Base-by-base conservation (phyloP, 2,888 invertebrate species). In the Caenorhabditis parvicauda region DNA sequence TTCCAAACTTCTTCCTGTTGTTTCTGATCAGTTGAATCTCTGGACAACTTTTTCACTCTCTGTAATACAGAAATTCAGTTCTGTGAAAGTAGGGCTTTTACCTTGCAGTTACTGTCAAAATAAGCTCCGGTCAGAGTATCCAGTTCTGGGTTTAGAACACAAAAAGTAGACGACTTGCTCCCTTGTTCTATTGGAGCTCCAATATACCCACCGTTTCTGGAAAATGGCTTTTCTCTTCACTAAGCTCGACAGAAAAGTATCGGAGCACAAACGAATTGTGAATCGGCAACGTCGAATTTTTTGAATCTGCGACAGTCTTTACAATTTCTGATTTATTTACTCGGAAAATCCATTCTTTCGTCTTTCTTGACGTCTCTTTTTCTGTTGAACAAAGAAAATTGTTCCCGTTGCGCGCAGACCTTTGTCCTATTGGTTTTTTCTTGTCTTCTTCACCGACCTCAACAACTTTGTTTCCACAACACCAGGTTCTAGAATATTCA, bases 401-500 rank as follows among this genome's bases (percentile, higher is more conserved):
- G n/a, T n/a, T n/a, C n/a, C n/a, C n/a, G n/a, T n/a, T n/a, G n/a
- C n/a, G n/a, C n/a, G n/a, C n/a, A n/a, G n/a, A n/a, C n/a, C n/a
- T n/a, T n/a, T n/a, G n/a, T n/a, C n/a, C n/a, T n/a, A n/a, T n/a
- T n/a, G n/a, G n/a, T n/a, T n/a, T n/a, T n/a, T n/a, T n/a, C n/a
- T n/a, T n/a, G n/a, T n/a, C n/a, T n/a, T n/a, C n/a, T n/a, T n/a
- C n/a, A n/a, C 19, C 9, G 14, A 45, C 45, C 45, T 9, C 12
- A 45, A 17, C 9, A 45, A 17, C 25, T 45, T 45, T 1, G 45
- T 45, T 12, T 45, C 45, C 14, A 45, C 17, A 12, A 45, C 45
- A 7, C 45, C 45, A 1, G 45, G 45, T 27, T 45, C 45, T 12
- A 17, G 17, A 27, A 22, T 27, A 24, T 45, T 45, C 14, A 22